Base-by-base conservation (phyloP, 2,113 vertebrate genomes). In the Pseudopipra pipra region DNA sequence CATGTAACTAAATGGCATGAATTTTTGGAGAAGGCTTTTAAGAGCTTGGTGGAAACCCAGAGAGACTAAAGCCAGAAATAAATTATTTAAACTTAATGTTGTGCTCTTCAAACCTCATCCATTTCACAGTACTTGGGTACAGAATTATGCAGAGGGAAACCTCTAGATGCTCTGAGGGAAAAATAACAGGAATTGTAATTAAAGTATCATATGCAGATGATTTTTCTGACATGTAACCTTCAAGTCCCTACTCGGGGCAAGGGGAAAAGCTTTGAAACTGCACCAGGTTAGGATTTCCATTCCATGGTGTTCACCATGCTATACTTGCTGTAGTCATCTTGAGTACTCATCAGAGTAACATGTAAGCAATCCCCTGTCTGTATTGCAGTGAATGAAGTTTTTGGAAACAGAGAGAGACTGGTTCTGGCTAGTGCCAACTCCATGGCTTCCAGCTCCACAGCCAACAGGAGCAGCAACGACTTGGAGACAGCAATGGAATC, bases 331-430 rank as follows among this genome's bases (percentile, higher is more conserved):
- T 47, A 12, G 24, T 65, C 4, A 15, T 67, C n/a, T 20, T 24
- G 28, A 37, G 37, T 37, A 37, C 37, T 37, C 37, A 37, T 37
- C 37, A 46, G 6, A 59, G 17, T 63, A 17, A n/a, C 39, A 3
- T 12, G 37, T 78, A 68, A 91, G 58, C 52, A 73, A 67, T 92
- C 12, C 31, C 20, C 65, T 61, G 9, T 82, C 96, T 94, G 44
- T 67, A 55, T 97, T 98, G 56, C 87, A 99, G 99, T 99, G 95
- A 97, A 97, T 6, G 98, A 99, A 96, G 98, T 98, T 37, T 99
- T 99, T 88, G 98, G 99, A 71, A 97, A 97, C 72, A 98, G 99
- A 89, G 98, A 99, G 94, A 98, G 98, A 47, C 97, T 98, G 47
- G 94, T 98, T 82, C 95, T 98, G 27, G 96, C 98, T 63, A 94